Percentiles rank a stretch among this genome's conserved stretches.
Conservation (phyloP, 2,888 invertebrate genomes). For the Aporophyla nigra region DNA sequence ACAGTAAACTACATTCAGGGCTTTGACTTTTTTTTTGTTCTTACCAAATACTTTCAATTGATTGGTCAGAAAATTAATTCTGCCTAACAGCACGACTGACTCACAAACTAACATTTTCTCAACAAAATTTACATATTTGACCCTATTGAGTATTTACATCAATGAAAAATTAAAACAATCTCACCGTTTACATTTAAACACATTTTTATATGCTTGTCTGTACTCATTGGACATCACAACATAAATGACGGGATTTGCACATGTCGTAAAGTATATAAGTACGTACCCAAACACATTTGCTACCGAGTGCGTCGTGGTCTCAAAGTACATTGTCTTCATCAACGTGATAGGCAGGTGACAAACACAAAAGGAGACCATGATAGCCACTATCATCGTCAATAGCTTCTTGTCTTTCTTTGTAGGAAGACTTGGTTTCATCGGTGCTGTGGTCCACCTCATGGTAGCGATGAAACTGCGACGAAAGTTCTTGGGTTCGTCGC, state of each 20-base stretch:
- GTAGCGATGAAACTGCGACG: conserved; percentile 79
- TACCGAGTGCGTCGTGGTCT: conserved; percentile 91
- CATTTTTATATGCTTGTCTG: conserved; percentile 95
- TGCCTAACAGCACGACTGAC: conserved; percentile 22
- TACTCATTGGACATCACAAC: conserved; percentile 98
- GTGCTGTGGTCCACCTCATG: conserved; percentile 78
- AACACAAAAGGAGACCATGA: conserved; percentile 96
- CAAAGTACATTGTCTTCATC: conserved; percentile 94
- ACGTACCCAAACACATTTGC: conserved; percentile 96
- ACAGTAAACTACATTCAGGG: neutral
- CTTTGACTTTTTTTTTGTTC: neutral
- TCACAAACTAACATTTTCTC: conserved; percentile 26
- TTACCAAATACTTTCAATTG: conserved; percentile 17
- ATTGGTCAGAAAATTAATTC: conserved; percentile 8
- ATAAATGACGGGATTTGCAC: conserved; percentile 97
- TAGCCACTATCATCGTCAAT: conserved; percentile 96
- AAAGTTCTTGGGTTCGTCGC: conserved; percentile 72
- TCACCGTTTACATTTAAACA: conserved; percentile 91
- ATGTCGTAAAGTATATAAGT: conserved; percentile 95
- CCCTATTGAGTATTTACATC: conserved; percentile 49
- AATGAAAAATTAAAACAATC: conserved; percentile 21
- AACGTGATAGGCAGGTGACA: conserved; percentile 98
- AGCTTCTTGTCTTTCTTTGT: conserved; percentile 94
- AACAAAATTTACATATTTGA: conserved; percentile 20
- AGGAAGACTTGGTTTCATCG: conserved; percentile 92